A percentile compares a stretch with the other conserved stretches of the same genome.
Evolutionary conservation across 1,140 invertebrate species (phyloP).

Genomic region (Samia ricini): DNA sequence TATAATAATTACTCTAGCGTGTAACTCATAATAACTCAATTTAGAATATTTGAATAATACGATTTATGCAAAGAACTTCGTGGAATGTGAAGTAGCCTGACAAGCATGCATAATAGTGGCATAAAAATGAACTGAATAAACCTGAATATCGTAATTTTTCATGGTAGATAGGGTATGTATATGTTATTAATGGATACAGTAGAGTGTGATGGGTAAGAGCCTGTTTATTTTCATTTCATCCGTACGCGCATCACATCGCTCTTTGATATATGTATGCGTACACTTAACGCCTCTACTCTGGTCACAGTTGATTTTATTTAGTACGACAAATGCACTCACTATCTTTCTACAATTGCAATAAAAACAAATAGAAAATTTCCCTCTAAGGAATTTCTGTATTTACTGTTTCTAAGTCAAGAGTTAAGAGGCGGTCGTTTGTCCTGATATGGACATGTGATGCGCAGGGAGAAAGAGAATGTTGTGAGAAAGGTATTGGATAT

Average conservation of each 20-base stretch:
- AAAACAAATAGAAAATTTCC: no score
- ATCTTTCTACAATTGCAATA: no score
- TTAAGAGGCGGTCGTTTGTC: no score
- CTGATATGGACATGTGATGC: no score
- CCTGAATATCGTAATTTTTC: not conserved
- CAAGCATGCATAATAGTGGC: not conserved
- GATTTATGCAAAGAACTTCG: not conserved
- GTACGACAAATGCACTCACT: not conserved
- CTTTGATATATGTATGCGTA: not conserved
- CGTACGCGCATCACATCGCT: conserved; percentile 3
- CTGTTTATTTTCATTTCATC: conserved; percentile 9
- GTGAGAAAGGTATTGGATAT: no score
- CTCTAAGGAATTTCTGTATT: no score
- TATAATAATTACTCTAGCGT: no score
- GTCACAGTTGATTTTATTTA: not conserved
- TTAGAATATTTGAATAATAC: no score
- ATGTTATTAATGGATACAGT: conserved; percentile 3
- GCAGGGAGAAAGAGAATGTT: no score
- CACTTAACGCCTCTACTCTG: not conserved
- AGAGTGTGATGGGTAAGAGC: not conserved
- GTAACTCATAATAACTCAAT: no score
- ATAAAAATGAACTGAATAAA: not conserved
- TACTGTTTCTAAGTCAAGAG: no score
- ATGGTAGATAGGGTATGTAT: not conserved
- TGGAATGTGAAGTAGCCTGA: not conserved